Base-by-base conservation (phyloP, 2,113 vertebrate genomes). In the Cavia porcellus region DNA sequence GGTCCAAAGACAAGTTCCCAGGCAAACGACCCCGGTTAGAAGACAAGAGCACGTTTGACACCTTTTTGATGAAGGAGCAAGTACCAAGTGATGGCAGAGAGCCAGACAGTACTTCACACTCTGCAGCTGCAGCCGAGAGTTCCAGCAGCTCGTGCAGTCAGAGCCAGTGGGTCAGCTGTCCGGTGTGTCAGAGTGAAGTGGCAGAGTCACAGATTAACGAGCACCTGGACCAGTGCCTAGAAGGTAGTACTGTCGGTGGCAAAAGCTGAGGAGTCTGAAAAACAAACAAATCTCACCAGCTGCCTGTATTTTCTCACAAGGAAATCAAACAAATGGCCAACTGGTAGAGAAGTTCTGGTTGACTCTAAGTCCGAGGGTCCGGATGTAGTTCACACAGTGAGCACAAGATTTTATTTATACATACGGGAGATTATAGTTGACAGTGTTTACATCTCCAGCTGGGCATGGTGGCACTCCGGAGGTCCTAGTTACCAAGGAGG, bases 191-290 rank as follows among this genome's bases (percentile, higher is more conserved):
- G 32, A 55, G 55, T 0, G 96, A 98, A 15, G 98, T 99, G 93
- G 95, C 97, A n/a, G 99, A 99, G 96, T 97, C 98, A 24, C 95
- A 98, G 88, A 99, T 99, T 96, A 99, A 99, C 30, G 96, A 99
- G 82, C 99, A 99, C 97, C 98, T 99, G 30, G 99, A 99, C 85
- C 96, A 98, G 61, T 99, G 99, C 97, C 99, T 99, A 12, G 84
- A 38, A 19, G 98, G 94, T 30, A 80, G n/a, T 0, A 15, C 20
- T 35, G 4, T 35, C 70, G 4, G 47, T 32, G 66, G 38, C 59
- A 45, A 52, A 35, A 68, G 81, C 47, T 82, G 79, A 88, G 74
- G 52, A 50, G 20, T 80, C n/a, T 84, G 84, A 84, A 62, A 45
- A 28, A 28, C 11, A 52, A 28, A 38, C 11, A 32, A 25, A 38